A percentile compares a stretch with the other conserved stretches of the same genome.
Evolutionary conservation across 2,797 vertebrate genomes (phyloP).

Genomic region (Pangasius sanitwongsei): DNA sequence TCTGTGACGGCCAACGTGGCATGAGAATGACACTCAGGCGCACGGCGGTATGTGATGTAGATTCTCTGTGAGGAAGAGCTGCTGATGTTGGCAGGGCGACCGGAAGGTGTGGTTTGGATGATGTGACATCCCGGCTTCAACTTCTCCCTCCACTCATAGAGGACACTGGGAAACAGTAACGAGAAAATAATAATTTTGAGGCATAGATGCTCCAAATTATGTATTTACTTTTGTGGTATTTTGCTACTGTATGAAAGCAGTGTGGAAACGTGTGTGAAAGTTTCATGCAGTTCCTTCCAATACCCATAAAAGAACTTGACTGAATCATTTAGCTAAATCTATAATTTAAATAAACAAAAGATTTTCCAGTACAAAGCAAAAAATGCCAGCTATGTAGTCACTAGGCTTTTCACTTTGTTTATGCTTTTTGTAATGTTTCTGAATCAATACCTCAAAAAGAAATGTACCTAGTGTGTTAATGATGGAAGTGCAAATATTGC

Average conservation of each 20-base stretch:
- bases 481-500: not conserved
- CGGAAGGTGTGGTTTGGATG: slow-evolving; percentile 91
- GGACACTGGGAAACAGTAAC: slow-evolving; percentile 75
- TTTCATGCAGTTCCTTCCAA: not conserved
- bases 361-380: not conserved
- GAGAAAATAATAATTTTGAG: not conserved
- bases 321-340: not conserved
- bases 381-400: not conserved
- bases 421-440: not conserved
- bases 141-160: slow-evolving; percentile 97
- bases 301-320: not conserved
- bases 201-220: not conserved
- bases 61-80: slow-evolving; percentile 91
- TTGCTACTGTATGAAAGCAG: not conserved
- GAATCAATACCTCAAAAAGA: not conserved
- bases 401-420: not conserved
- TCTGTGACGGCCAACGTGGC: slow-evolving; percentile 93
- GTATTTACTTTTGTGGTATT: not conserved
- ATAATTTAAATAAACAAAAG: not conserved
- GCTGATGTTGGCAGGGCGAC: slow-evolving; percentile 93
- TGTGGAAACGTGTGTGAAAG: not conserved
- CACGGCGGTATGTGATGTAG: slow-evolving; percentile 93
- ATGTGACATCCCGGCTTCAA: slow-evolving; percentile 94
- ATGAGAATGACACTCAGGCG: slow-evolving; percentile 88
- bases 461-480: not conserved